These are phyloP conservation scores for Brachyopa scutellaris DNA, from an alignment of 2,888 invertebrate genomes.

Conservation along the genomic window DNA sequence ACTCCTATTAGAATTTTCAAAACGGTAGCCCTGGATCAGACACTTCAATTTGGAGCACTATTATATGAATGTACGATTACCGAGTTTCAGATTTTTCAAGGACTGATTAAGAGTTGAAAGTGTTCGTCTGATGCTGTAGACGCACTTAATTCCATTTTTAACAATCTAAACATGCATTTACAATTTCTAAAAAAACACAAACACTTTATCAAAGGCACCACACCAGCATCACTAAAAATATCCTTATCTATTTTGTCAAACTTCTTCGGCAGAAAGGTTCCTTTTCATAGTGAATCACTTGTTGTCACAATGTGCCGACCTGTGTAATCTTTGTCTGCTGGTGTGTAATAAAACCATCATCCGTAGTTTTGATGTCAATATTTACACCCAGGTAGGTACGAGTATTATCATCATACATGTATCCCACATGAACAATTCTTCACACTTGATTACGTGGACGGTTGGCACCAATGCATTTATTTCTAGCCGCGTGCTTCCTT, in stretches of 20 bases:
- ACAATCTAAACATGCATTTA: too few relatives aligned
- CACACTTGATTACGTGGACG: constrained; percentile 59
- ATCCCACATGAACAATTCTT: constrained; percentile 55
- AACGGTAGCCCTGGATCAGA: too few relatives aligned
- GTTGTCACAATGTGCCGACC: constrained; percentile 1
- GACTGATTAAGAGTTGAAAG: too few relatives aligned
- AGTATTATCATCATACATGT: constrained; percentile 23
- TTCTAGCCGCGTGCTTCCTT: constrained; percentile 32
- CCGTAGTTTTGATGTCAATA: constrained; percentile 67
- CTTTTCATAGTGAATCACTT: constrained; percentile 47
- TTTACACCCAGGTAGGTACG: constrained; percentile 64
- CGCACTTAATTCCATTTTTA: too few relatives aligned
- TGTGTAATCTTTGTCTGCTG: constrained; percentile 25
- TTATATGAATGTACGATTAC: too few relatives aligned
- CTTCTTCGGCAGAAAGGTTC: constrained; percentile 41
- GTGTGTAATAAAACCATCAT: constrained; percentile 66
- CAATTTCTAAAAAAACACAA: too few relatives aligned
- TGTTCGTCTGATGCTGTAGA: too few relatives aligned
- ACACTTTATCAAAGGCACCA: neutral
- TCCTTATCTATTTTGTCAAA: constrained; percentile 29
- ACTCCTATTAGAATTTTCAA: too few relatives aligned
- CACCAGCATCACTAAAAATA: constrained; percentile 18
- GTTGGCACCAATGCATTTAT: constrained; percentile 26
- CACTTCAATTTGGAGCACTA: too few relatives aligned
- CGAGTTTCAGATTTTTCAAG: too few relatives aligned